These are phyloP conservation scores for Eulithis testata DNA, from an alignment of 2,888 invertebrate species.

Conservation along the genomic window DNA sequence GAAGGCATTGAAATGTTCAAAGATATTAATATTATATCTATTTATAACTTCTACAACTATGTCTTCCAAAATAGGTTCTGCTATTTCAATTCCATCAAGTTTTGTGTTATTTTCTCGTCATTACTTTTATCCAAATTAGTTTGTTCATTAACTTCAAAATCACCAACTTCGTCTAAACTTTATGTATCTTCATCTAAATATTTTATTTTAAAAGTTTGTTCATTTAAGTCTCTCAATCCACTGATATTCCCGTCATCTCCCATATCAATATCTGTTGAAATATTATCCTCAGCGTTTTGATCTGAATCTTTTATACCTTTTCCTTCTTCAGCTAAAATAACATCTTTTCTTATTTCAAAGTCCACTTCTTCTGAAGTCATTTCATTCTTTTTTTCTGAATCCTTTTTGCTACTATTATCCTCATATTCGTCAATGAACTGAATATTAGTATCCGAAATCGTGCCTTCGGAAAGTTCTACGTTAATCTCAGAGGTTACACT, in stretches of 20 bases:
- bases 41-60: too few species aligned
- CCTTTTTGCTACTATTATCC: constrained; percentile 3
- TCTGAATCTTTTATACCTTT: background rate
- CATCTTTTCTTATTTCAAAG: background rate
- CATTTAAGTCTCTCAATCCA: background rate
- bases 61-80: background rate
- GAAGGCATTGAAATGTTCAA: too few species aligned
- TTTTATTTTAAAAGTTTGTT: background rate
- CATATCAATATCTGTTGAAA: background rate
- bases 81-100: background rate
- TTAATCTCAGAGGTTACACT: constrained; percentile 24
- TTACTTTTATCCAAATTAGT: background rate
- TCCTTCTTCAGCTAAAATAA: background rate
- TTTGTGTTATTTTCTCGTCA: background rate
- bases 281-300: background rate
- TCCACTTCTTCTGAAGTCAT: background rate
- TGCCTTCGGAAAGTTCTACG: constrained; percentile 24
- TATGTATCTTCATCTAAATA: background rate
- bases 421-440: constrained; percentile 35
- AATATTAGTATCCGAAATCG: constrained; percentile 35
- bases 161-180: background rate
- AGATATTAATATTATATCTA: too few species aligned
- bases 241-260: background rate
- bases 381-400: background rate
- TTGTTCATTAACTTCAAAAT: background rate